phyloP scores from a whole-genome alignment of 2,113 vertebrate species.

The Tonatia bakeri region DNA sequence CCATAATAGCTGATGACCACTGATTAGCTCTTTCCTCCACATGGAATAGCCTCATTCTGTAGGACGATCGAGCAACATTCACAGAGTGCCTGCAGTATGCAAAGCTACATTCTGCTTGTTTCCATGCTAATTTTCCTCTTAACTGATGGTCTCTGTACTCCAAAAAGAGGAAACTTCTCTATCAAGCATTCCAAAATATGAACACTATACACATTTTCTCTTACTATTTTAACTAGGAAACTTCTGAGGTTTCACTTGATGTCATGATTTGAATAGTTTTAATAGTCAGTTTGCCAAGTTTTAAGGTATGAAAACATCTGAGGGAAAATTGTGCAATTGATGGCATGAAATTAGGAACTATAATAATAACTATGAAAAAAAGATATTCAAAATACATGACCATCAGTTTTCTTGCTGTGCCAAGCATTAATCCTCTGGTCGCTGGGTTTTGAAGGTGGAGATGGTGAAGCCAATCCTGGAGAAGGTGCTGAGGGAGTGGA shows the following conservation, averaged over 20 bases:
- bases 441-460: not conserved
- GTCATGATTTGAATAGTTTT: not conserved
- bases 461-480: not conserved
- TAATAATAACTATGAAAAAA: not conserved
- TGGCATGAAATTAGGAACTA: not conserved
- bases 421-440: not conserved
- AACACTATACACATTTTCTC: not conserved
- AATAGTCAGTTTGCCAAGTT: not conserved
- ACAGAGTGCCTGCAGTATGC: not conserved
- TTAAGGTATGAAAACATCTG: not conserved
- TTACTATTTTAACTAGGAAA: slow-evolving; percentile 26
- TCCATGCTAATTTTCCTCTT: not conserved
- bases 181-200: not conserved
- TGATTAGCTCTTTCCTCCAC: not conserved
- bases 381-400: not conserved
- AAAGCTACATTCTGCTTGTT: not conserved
- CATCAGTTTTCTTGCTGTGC: not conserved
- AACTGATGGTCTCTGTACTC: not conserved
- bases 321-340: not conserved
- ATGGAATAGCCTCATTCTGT: not conserved
- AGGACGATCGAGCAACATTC: not conserved
- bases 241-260: not conserved
- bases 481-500: not conserved
- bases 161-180: not conserved
- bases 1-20: no score